Evolutionary conservation across 2,113 vertebrate genomes (phyloP).

Genomic region (Menidia beryllina): DNA sequence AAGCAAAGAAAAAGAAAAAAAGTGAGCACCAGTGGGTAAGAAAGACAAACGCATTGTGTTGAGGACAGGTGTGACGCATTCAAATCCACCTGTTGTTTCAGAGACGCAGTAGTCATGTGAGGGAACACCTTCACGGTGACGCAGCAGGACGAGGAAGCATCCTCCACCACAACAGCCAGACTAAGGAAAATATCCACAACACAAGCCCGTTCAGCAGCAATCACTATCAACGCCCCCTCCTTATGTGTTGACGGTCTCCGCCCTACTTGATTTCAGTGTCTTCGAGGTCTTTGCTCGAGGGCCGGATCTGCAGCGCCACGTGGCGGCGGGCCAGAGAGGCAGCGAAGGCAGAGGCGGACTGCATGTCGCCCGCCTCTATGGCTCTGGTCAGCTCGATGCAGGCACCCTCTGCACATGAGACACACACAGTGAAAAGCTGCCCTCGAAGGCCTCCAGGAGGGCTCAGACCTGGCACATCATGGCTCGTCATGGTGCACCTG

Average conservation of each 20-base stretch:
- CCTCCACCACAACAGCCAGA: constrained; percentile 89
- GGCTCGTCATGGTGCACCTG: constrained; percentile 46
- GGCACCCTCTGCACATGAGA: constrained; percentile 82
- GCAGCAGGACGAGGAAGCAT: constrained; percentile 87
- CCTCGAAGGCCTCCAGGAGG: too few relatives aligned
- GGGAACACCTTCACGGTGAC: constrained; percentile 85
- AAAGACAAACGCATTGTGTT: not conserved
- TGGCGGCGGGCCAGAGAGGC: constrained; percentile 81
- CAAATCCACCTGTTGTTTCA: constrained; percentile 89
- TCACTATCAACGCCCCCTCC: not conserved
- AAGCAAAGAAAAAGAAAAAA: too few relatives aligned
- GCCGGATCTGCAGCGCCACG: constrained; percentile 80
- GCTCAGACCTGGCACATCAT: too few relatives aligned
- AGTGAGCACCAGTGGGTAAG: not conserved
- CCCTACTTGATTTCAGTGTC: constrained; percentile 85
- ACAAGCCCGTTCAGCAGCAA: not conserved
- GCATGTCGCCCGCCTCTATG: constrained; percentile 85
- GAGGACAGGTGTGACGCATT: not conserved
- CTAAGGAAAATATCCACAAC: constrained; percentile 56
- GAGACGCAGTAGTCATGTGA: constrained; percentile 81
- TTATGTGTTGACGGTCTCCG: not conserved
- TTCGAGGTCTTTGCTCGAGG: constrained; percentile 76
- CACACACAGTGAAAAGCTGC: constrained; percentile 3
- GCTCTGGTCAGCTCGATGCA: constrained; percentile 81
- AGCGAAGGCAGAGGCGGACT: constrained; percentile 81